Evolutionary conservation across 2,113 vertebrate species (phyloP).

Genomic region (Paracanthobrama guichenoti): DNA sequence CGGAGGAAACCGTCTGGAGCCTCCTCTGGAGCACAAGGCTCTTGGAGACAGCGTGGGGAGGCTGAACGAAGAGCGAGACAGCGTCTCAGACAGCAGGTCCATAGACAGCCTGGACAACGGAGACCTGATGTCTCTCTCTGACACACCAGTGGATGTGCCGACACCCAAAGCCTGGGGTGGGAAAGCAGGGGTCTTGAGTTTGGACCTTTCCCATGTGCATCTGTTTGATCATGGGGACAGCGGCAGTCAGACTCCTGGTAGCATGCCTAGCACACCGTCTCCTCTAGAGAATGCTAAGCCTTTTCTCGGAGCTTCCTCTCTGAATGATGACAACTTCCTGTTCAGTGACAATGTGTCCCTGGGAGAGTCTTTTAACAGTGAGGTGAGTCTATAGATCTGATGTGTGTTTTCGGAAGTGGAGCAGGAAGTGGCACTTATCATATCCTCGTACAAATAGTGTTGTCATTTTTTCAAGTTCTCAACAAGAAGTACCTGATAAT

Average conservation of each 20-base stretch:
- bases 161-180: slow-evolving; percentile 78
- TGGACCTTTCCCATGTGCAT: slow-evolving; percentile 86
- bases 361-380: slow-evolving; percentile 81
- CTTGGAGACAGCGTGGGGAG: slow-evolving; percentile 69
- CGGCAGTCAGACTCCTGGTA: slow-evolving; percentile 85
- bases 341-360: slow-evolving; percentile 83
- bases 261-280: slow-evolving; percentile 90
- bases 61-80: slow-evolving; percentile 73
- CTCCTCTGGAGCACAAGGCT: slow-evolving; percentile 61
- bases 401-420: neutral
- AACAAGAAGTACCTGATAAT: neutral
- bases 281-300: slow-evolving; percentile 83
- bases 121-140: slow-evolving; percentile 76
- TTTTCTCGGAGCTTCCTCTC: slow-evolving; percentile 75
- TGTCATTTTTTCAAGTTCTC: neutral
- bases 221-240: slow-evolving; percentile 79
- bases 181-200: slow-evolving; percentile 81
- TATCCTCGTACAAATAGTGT: neutral
- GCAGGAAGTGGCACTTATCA: neutral
- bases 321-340: slow-evolving; percentile 71
- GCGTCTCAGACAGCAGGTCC: slow-evolving; percentile 77
- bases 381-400: slow-evolving; percentile 75
- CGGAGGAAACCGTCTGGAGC: slow-evolving; percentile 65
- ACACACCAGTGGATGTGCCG: slow-evolving; percentile 72
- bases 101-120: slow-evolving; percentile 80